Base-by-base conservation (phyloP, 1,140 invertebrate species). In the Drosophila ananassae region DNA sequence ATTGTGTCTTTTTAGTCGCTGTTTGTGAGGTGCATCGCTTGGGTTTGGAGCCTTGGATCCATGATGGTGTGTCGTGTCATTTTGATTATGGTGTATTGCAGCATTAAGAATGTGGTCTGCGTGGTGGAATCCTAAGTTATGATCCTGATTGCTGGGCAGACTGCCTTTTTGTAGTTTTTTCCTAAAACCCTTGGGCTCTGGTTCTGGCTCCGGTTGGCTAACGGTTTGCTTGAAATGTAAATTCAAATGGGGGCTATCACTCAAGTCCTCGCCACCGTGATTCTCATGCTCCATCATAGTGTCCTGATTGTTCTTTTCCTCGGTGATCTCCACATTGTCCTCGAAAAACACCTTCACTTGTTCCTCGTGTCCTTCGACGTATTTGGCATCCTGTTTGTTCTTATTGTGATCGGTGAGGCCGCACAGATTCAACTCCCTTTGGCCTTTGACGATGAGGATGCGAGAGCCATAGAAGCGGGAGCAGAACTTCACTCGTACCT, bases 401-500 rank as follows among this genome's bases (percentile, higher is more conserved):
- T 93, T 93, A 82, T 94, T 94, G 68, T 95, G 94, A 62, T 97
- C 95, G 63, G 96, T 91, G 60, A 97, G 92, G 2, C 95, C 96
- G 92, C 96, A 97, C 4, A 95, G 96, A 63, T 95, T 93, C 17
- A 97, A 92, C 87, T 95, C 95, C 64, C 94, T 94, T 67, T 96
- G 95, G 2, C 95, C 96, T 93, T 96, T 95, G 0, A 97, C 95
- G 2, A 97, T 95, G 62, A 97, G 92, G 79, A 97, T 95, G 56
- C 95, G 94, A 8, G 96, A 95, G 58, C 96, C 96, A 78, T 95
- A 93, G 92, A 94, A 96, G 92, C 95, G 94, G 44, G 96, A 97
- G 92, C 97, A 98, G 37, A 96, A 95, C 73, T 95, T 96, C 7
- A 97, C 92, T 51, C 94, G 93, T 2, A 97, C 95, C 12, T 93